phyloP scores from a whole-genome alignment of 53 echinoderm and acorn worm species.

The Glandiceps talaboti region DNA sequence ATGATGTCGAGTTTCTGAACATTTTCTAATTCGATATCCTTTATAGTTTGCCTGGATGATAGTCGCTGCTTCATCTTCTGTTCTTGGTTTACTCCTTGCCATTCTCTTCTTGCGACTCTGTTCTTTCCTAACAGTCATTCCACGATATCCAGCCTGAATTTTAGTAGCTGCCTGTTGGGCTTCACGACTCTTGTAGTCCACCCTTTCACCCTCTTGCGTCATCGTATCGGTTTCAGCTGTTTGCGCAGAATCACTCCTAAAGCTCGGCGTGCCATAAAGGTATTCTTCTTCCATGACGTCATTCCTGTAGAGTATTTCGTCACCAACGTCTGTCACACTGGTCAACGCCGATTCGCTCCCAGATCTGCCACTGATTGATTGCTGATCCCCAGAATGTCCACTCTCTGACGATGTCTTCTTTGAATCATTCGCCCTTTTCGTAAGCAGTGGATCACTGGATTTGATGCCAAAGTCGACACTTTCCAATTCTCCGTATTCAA shows the following conservation, averaged over 20 bases:
- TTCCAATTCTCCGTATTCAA: background rate
- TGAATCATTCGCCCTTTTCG: background rate
- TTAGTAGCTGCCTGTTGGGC: background rate
- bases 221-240: background rate
- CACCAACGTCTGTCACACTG: background rate
- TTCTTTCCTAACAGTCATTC: background rate
- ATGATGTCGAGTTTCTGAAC: background rate
- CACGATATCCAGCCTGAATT: background rate
- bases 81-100: background rate
- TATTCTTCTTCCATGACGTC: background rate
- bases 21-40: background rate
- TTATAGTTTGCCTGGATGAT: background rate
- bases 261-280: background rate
- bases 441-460: background rate
- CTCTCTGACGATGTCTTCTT: background rate
- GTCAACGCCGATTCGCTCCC: background rate
- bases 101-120: background rate
- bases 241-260: background rate
- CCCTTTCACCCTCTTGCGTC: background rate
- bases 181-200: background rate
- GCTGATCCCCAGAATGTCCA: too few relatives aligned
- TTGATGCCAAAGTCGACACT: background rate
- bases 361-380: background rate
- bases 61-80: background rate
- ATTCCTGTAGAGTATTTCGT: background rate